Base-by-base conservation (phyloP, 92 coral and sea anemone genomes). In the Epizoanthus ramosus region DNA sequence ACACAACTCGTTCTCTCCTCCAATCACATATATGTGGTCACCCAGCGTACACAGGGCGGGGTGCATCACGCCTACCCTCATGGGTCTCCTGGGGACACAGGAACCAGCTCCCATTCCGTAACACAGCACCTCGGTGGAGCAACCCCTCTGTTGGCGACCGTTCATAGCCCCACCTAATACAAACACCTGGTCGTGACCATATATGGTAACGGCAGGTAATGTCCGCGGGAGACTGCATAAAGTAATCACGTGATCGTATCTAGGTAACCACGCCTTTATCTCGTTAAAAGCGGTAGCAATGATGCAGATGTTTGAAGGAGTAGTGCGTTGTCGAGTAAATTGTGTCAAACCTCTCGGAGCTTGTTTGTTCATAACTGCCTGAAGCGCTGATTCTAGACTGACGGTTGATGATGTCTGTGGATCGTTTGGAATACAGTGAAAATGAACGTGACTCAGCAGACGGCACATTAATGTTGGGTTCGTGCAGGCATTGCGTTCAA, bases 1-100 rank as follows among this genome's bases (percentile, higher is more conserved):
- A 35, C 64, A 37, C 33, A 37, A 47, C 19, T 76, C 28, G 54
- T 76, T 76, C 23, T 76, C 81, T 35, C 81, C 81, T 3, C 81
- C 81, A 31, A 76, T 76, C 56, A 76, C 81, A 54, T 76, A 76
- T 19, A 76, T 60, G 24, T 19, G 57, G 33, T 76, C 70, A 24
- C 64, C 81, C 68, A 76, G 37, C 60, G 50, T 58, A 63, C 81
- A 76, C 57, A 76, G 25, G 31, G 81, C 81, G 56, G 81, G 70
- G 24, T 76, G 81, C 53, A 76, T 57, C 56, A 76, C 81, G 21
- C 81, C 81, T 21, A 21, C 57, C 41, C 7, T 59, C 81, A 76
- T 39, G 41, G 81, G 81, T n/a, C 57, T 19, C 57, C 57, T 59
- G 8, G 56, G 56, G 57, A 35, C 68, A 25, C 68, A 21, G 2